Percentiles rank a stretch among this genome's conserved stretches.
phyloP scores from a whole-genome alignment of 2,888 invertebrate species.

The Venustoraphidia nigricollis region DNA sequence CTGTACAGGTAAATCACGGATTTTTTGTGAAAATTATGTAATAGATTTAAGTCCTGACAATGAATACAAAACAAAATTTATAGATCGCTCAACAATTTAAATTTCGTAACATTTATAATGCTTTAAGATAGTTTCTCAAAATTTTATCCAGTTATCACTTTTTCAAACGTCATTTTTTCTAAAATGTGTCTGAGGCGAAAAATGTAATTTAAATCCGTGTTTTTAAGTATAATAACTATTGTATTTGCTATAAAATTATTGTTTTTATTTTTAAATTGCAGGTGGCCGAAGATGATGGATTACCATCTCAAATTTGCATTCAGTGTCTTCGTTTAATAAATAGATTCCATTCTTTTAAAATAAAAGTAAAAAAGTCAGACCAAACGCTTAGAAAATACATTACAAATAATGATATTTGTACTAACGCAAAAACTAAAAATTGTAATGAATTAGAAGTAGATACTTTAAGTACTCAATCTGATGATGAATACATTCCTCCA shows the following conservation, averaged over 20 bases:
- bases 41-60: too few relatives aligned
- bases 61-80: too few relatives aligned
- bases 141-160: background rate
- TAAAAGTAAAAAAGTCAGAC: slow-evolving; percentile 25
- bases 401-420: slow-evolving; percentile 12
- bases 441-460: slow-evolving; percentile 18
- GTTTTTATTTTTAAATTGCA: slow-evolving; percentile 14
- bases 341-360: slow-evolving; percentile 26
- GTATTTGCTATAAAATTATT: background rate
- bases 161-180: too few relatives aligned
- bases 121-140: background rate
- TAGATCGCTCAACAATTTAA: slow-evolving; percentile 1
- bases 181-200: too few relatives aligned
- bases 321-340: slow-evolving; percentile 26
- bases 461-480: slow-evolving; percentile 17
- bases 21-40: too few relatives aligned
- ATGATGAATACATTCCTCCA: slow-evolving; percentile 7
- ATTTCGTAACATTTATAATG: slow-evolving; percentile 3
- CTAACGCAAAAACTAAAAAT: slow-evolving; percentile 5
- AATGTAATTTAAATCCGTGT: too few relatives aligned
- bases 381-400: slow-evolving; percentile 20
- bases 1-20: slow-evolving; percentile 18
- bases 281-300: slow-evolving; percentile 24
- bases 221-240: background rate
- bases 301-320: slow-evolving; percentile 26